phyloP scores from a whole-genome alignment of 1,140 invertebrate genomes.

The Drosophila sproati region DNA sequence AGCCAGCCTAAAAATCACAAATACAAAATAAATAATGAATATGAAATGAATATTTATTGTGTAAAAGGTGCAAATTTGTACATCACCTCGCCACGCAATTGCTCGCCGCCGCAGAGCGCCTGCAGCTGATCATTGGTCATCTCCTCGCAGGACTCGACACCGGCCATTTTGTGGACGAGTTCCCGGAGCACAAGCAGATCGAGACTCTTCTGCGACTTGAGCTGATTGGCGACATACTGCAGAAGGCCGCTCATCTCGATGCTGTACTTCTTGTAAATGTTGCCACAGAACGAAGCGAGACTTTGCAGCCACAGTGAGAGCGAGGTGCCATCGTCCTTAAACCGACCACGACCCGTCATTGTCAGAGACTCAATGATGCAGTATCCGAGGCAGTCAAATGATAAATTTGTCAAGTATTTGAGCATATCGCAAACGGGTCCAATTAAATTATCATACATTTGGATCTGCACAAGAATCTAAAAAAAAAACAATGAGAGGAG shows the following conservation, averaged over 20 bases:
- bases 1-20: conserved; percentile 88
- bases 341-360: conserved; percentile 89
- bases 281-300: conserved; percentile 96
- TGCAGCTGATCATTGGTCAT: conserved; percentile 98
- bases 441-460: conserved; percentile 98
- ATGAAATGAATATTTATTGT: neutral
- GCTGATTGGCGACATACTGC: conserved; percentile 98
- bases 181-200: conserved; percentile 98
- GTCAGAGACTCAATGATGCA: conserved; percentile 97
- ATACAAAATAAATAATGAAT: neutral
- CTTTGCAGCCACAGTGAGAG: conserved; percentile 98
- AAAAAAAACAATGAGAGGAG: neutral
- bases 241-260: conserved; percentile 97
- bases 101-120: conserved; percentile 97
- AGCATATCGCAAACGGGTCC: conserved; percentile 98
- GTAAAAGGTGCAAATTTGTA: conserved; percentile 10
- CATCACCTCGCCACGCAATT: conserved; percentile 94
- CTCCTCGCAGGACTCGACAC: conserved; percentile 98
- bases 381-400: conserved; percentile 98
- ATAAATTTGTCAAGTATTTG: conserved; percentile 97
- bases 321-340: conserved; percentile 96
- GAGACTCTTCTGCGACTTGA: conserved; percentile 97
- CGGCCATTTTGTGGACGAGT: conserved; percentile 99
- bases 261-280: conserved; percentile 98
- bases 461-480: conserved; percentile 94